These are phyloP conservation scores for Dexiosoma caninum DNA, from an alignment of 2,888 invertebrate species.

Conservation along the genomic window DNA sequence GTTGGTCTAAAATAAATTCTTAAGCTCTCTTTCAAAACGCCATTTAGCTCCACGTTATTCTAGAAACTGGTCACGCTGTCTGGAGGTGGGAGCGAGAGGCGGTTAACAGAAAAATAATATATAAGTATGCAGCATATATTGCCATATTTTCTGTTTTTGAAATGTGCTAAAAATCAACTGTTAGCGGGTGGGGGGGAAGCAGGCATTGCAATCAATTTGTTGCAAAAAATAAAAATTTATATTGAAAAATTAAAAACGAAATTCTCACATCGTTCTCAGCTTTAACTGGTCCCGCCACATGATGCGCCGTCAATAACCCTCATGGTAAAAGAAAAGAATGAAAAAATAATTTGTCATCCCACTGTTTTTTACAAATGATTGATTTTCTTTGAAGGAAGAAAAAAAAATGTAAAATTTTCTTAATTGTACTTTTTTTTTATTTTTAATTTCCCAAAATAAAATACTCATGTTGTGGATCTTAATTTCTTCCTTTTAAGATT, in stretches of 20 bases:
- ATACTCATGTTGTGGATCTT: not conserved
- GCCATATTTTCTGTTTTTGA: conserved; percentile 35
- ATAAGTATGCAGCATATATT: not conserved
- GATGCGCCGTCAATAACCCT: conserved; percentile 27
- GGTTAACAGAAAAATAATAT: no score
- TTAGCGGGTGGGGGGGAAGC: no score
- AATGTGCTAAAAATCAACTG: conserved; percentile 41
- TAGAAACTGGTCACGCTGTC: no score
- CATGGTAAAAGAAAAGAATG: not conserved
- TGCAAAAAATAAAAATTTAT: conserved; percentile 6
- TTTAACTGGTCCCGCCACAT: conserved; percentile 1
- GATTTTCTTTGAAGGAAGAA: conserved; percentile 26
- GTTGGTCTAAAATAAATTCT: no score
- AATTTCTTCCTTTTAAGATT: conserved; percentile 22
- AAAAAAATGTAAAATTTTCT: conserved; percentile 18
- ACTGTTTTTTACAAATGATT: conserved; percentile 47
- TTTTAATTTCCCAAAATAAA: conserved; percentile 10
- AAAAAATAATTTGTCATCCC: conserved; percentile 37
- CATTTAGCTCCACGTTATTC: no score
- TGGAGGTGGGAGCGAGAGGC: not conserved
- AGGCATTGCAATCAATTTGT: conserved; percentile 20
- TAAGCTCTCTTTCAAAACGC: no score
- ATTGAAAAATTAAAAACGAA: not conserved
- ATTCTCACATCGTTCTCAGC: conserved; percentile 8
- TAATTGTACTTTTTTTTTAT: conserved; percentile 19